Conservation (phyloP, 2,888 invertebrate species). For the Epinotia ramella region DNA sequence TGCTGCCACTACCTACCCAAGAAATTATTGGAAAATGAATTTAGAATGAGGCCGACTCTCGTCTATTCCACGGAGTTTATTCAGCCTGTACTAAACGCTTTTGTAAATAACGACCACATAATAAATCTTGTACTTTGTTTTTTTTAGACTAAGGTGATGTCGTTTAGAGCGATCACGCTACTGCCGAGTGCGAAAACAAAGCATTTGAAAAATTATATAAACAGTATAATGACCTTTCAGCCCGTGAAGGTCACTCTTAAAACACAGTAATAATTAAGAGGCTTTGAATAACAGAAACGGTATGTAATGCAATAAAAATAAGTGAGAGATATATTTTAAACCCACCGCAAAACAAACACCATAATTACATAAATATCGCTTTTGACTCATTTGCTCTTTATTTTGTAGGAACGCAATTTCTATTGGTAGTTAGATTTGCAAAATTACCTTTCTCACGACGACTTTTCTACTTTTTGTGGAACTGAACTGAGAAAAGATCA, state of each 20-base stretch:
- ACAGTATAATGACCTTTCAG: constrained; percentile 75
- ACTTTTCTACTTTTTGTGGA: constrained; percentile 11
- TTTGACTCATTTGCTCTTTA: constrained; percentile 23
- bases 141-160: constrained; percentile 7
- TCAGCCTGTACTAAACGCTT: not conserved
- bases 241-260: constrained; percentile 68
- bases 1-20: not conserved
- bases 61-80: not conserved
- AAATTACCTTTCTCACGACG: constrained; percentile 35
- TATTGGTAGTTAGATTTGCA: not conserved
- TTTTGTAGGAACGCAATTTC: constrained; percentile 28
- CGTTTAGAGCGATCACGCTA: constrained; percentile 55
- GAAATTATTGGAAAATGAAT: constrained; percentile 3
- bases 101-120: not conserved
- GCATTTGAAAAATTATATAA: constrained; percentile 69
- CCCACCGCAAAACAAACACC: constrained; percentile 45
- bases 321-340: constrained; percentile 46
- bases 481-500: constrained; percentile 51
- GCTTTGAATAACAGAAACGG: constrained; percentile 49
- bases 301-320: constrained; percentile 51
- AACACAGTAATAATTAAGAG: constrained; percentile 38
- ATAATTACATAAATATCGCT: constrained; percentile 49
- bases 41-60: not conserved
- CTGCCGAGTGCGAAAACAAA: constrained; percentile 56
- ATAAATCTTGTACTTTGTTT: not conserved